phyloP scores from a whole-genome alignment of 1,140 invertebrate genomes.

The Drosophila nannoptera region DNA sequence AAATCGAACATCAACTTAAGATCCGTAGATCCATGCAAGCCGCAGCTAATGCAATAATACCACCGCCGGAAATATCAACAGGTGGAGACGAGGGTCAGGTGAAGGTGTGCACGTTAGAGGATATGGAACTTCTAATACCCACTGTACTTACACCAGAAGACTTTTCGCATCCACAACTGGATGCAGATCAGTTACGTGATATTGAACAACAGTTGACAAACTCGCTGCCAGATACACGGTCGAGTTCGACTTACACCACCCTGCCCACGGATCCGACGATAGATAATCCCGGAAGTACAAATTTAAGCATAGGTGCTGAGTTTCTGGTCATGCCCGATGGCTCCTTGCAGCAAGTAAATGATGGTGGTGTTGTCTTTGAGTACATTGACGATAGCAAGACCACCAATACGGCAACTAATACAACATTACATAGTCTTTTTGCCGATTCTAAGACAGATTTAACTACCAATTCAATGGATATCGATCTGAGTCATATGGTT shows the following conservation, averaged over 20 bases:
- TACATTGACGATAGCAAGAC: slow-evolving; percentile 63
- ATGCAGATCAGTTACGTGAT: slow-evolving; percentile 50
- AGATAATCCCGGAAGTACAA: slow-evolving; percentile 17
- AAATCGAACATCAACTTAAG: slow-evolving; percentile 57
- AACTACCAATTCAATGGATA: slow-evolving; percentile 35
- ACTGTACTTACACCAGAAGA: slow-evolving; percentile 60
- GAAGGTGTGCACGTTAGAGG: slow-evolving; percentile 60
- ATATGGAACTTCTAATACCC: slow-evolving; percentile 62
- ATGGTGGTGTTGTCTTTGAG: slow-evolving; percentile 61
- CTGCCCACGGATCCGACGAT: slow-evolving; percentile 8
- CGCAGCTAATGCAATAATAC: not conserved
- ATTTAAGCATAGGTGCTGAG: slow-evolving; percentile 67
- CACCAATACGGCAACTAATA: slow-evolving; percentile 18
- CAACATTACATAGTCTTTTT: slow-evolving; percentile 49
- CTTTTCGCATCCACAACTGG: slow-evolving; percentile 47
- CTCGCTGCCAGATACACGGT: not conserved
- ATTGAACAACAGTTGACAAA: slow-evolving; percentile 53
- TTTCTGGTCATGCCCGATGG: slow-evolving; percentile 72
- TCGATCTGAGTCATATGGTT: slow-evolving; percentile 63
- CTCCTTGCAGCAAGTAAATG: slow-evolving; percentile 63
- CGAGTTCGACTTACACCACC: not conserved
- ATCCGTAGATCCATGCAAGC: slow-evolving; percentile 10
- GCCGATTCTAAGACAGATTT: slow-evolving; percentile 15
- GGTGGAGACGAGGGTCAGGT: slow-evolving; percentile 21
- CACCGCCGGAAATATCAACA: not conserved